These are phyloP conservation scores for Pongo abelii DNA, from an alignment of 2,113 vertebrate genomes.

Conservation along the genomic window DNA sequence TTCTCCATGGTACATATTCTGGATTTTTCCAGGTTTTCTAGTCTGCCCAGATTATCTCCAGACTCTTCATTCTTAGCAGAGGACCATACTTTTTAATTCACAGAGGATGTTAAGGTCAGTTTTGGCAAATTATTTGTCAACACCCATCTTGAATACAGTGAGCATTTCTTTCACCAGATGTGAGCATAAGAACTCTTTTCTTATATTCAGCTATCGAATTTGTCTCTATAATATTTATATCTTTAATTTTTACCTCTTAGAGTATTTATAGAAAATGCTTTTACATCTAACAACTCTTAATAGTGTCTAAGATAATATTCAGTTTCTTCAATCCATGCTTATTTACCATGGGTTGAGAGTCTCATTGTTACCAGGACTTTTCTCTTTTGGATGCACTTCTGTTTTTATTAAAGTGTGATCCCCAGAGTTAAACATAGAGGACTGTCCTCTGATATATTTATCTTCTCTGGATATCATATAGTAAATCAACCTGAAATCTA, in stretches of 20 bases:
- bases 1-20: not conserved
- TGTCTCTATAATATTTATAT: not conserved
- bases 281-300: not conserved
- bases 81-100: not conserved
- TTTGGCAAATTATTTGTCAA: not conserved
- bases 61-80: not conserved
- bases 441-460: not conserved
- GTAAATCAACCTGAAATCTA: not conserved
- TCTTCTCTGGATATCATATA: not conserved
- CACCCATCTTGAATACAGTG: not conserved
- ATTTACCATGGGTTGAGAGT: not conserved
- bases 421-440: not conserved
- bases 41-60: not conserved
- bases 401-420: not conserved
- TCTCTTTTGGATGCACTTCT: not conserved
- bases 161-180: not conserved
- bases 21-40: not conserved
- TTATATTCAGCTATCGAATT: not conserved
- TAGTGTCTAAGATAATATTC: not conserved
- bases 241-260: not conserved
- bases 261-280: not conserved
- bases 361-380: not conserved
- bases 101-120: not conserved
- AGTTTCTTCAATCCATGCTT: not conserved
- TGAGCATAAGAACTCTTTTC: not conserved